These are phyloP conservation scores for Meiosimyza decipiens DNA, from an alignment of 2,888 invertebrate genomes.

Conservation along the genomic window DNA sequence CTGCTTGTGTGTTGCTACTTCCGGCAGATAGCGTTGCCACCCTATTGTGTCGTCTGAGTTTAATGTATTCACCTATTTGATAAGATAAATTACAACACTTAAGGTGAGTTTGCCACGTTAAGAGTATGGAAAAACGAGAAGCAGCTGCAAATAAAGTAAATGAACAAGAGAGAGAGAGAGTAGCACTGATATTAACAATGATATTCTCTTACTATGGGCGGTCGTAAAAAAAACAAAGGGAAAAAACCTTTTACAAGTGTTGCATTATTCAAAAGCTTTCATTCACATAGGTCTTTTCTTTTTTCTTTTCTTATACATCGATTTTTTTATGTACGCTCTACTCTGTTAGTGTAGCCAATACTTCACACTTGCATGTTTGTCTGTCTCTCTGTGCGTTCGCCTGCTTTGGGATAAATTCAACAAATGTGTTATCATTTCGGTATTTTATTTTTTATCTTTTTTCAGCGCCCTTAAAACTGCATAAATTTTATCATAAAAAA, in stretches of 20 bases:
- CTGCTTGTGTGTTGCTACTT: neutral
- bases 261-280: constrained; percentile 30
- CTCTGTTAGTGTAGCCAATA: no score
- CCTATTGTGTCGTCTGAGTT: constrained; percentile 13
- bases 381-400: no score
- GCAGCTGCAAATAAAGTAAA: neutral
- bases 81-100: constrained; percentile 33
- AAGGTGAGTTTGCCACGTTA: neutral
- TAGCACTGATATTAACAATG: neutral
- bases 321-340: no score
- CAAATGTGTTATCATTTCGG: no score
- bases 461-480: no score
- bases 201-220: neutral
- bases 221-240: neutral
- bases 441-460: no score
- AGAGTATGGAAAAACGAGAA: neutral
- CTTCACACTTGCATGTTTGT: no score
- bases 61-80: constrained; percentile 33
- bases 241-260: constrained; percentile 17
- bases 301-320: no score
- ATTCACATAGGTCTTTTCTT: constrained; percentile 17
- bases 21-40: neutral
- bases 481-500: no score
- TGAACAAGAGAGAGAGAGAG: neutral
- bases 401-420: no score